Conservation (phyloP, 2,797 vertebrate genomes). For the Darevskia mixta region DNA sequence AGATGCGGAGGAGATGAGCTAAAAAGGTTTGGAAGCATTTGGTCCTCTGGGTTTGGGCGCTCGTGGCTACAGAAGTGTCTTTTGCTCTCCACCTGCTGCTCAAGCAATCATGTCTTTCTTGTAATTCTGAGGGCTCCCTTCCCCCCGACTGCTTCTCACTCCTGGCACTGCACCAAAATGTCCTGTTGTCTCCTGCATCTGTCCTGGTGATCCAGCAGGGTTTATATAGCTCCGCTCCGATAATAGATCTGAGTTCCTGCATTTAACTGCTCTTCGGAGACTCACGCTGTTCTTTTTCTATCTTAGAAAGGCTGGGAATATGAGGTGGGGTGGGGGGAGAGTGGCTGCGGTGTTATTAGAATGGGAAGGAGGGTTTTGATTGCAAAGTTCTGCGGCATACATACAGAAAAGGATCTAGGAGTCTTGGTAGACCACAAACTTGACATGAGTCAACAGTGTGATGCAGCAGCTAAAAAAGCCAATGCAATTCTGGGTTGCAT, state of each 20-base stretch:
- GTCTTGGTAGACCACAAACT: too few species aligned
- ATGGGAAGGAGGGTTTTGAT: slow-evolving; percentile 17
- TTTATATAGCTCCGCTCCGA: not conserved
- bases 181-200: not conserved
- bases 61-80: slow-evolving; percentile 15
- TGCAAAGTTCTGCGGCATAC: not conserved
- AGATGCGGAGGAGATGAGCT: slow-evolving; percentile 17
- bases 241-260: not conserved
- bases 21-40: slow-evolving; percentile 46
- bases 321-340: not conserved
- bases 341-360: not conserved
- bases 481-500: too few species aligned
- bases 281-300: not conserved
- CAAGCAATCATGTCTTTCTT: slow-evolving; percentile 10
- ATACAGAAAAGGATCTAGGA: too few species aligned
- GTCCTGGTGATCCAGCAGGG: not conserved
- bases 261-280: slow-evolving; percentile 7
- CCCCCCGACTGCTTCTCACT: not conserved
- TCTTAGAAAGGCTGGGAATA: not conserved
- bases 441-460: too few species aligned
- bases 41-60: not conserved
- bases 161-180: slow-evolving; percentile 19
- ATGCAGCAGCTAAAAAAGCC: too few species aligned
- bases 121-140: not conserved
- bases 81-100: slow-evolving; percentile 30